Evolutionary conservation across 2,113 vertebrate genomes (phyloP).

Genomic region (Pseudolaguvia tuberculata): DNA sequence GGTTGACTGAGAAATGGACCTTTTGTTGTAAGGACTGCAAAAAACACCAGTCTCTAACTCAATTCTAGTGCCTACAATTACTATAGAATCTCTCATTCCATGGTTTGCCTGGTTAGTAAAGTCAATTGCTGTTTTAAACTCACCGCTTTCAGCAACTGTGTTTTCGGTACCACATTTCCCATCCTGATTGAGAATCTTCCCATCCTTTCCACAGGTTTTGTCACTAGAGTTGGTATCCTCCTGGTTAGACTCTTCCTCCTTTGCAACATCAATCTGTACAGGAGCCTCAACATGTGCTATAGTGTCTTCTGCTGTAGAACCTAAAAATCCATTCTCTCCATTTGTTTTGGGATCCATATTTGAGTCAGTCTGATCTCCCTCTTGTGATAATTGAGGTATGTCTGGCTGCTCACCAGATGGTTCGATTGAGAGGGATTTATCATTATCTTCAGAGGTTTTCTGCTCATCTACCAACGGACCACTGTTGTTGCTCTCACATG

Average conservation of each 20-base stretch:
- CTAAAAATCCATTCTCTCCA: constrained; percentile 66
- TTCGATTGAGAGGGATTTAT: constrained; percentile 33
- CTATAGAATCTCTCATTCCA: constrained; percentile 47
- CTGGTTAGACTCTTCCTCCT: constrained; percentile 52
- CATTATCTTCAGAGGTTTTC: constrained; percentile 38
- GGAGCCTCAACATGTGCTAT: constrained; percentile 57
- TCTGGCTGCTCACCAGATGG: constrained; percentile 44
- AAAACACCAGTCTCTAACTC: constrained; percentile 44
- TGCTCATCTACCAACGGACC: constrained; percentile 43
- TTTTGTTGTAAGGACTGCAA: constrained; percentile 52
- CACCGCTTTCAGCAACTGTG: constrained; percentile 69
- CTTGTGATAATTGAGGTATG: constrained; percentile 25
- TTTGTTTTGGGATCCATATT: constrained; percentile 57
- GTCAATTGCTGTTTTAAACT: constrained; percentile 61
- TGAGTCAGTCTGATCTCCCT: constrained; percentile 30
- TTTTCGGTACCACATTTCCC: constrained; percentile 58
- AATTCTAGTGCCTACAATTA: constrained; percentile 47
- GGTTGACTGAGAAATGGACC: constrained; percentile 41
- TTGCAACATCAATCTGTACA: constrained; percentile 52
- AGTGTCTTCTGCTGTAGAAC: constrained; percentile 61
- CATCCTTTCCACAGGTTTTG: constrained; percentile 56
- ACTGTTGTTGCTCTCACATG: constrained; percentile 39
- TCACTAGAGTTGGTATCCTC: constrained; percentile 58
- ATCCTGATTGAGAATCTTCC: constrained; percentile 67
- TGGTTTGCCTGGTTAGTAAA: constrained; percentile 50